Conservation (phyloP, 2,797 vertebrate species). For the Halcyon leucocephala region DNA sequence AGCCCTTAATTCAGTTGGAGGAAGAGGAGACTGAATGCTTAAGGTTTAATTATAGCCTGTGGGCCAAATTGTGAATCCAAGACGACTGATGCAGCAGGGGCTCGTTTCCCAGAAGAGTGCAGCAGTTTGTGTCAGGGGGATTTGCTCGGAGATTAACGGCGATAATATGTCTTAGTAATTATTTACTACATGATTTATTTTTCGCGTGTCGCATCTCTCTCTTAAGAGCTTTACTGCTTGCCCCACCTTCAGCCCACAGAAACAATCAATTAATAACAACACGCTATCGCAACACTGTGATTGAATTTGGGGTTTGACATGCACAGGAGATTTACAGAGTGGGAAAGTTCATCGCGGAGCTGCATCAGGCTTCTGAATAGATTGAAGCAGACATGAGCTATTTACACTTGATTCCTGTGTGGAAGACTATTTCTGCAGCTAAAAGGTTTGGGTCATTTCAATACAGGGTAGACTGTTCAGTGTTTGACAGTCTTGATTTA, state of each 20-base stretch:
- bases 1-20: not conserved
- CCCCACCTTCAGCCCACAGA: conserved; percentile 1
- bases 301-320: not conserved
- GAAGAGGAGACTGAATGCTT: not conserved
- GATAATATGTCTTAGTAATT: conserved; percentile 49
- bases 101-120: conserved; percentile 20
- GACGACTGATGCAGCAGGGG: conserved; percentile 2
- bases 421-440: conserved; percentile 22
- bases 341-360: not conserved
- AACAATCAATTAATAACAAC: conserved; percentile 26
- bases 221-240: conserved; percentile 32
- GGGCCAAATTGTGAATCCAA: conserved; percentile 9
- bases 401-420: conserved; percentile 51
- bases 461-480: not conserved
- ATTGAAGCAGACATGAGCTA: conserved; percentile 28
- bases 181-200: conserved; percentile 46
- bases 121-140: conserved; percentile 15
- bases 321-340: not conserved
- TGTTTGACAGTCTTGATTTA: conserved; percentile 29
- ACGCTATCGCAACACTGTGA: rapidly evolving
- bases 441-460: conserved; percentile 17
- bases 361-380: not conserved
- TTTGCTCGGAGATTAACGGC: conserved; percentile 50
- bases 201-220: conserved; percentile 13
- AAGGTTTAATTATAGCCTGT: conserved; percentile 10